These are phyloP conservation scores for Calidris pygmaea DNA, from an alignment of 2,113 vertebrate species.

Conservation along the genomic window DNA sequence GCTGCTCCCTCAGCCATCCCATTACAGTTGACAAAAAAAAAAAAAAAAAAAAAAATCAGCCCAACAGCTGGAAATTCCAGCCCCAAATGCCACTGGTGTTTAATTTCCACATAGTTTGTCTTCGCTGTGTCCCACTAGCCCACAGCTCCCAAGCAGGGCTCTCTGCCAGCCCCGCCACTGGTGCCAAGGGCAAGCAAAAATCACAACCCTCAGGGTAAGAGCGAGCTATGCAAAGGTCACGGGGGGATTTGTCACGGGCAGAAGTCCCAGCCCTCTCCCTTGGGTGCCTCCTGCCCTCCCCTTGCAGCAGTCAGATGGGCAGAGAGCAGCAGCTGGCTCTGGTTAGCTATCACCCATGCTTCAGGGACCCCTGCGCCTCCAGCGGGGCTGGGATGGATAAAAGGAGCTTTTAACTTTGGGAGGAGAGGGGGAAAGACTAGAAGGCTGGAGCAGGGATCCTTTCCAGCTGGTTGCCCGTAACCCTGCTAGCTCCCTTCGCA, in stretches of 20 bases:
- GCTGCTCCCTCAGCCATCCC: not conserved
- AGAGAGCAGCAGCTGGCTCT: not conserved
- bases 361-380: not conserved
- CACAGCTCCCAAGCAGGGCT: not conserved
- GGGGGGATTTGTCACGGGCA: fast-evolving
- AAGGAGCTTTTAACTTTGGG: not conserved
- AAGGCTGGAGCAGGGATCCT: not conserved
- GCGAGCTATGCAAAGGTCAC: not conserved
- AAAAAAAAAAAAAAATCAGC: too few species aligned
- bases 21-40: not conserved
- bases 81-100: not conserved
- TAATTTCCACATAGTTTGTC: not conserved
- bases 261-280: not conserved
- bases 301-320: fast-evolving
- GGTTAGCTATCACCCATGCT: fast-evolving
- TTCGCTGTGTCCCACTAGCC: not conserved
- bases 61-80: conserved; percentile 55
- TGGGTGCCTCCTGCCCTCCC: not conserved
- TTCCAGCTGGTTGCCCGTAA: not conserved
- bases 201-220: not conserved
- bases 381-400: not conserved
- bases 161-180: not conserved
- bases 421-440: not conserved
- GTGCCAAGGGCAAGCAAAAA: not conserved
- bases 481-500: not conserved